Conservation (phyloP, 2,797 vertebrate species). For the Sebastiscus tertius region DNA sequence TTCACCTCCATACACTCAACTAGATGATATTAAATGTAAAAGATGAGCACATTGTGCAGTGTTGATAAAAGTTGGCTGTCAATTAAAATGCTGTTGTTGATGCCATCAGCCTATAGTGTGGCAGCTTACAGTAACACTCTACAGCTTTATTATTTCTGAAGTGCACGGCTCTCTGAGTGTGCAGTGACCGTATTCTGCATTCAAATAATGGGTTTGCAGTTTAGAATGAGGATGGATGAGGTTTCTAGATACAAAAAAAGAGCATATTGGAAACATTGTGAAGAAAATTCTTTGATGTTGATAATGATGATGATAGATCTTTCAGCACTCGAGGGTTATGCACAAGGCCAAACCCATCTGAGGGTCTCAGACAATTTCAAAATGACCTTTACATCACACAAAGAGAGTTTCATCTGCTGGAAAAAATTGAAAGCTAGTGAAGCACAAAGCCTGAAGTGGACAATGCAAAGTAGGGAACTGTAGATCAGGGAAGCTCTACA, state of each 20-base stretch:
- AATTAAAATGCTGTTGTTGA: not conserved
- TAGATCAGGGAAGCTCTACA: not conserved
- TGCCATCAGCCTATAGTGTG: not conserved
- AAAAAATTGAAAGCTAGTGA: conserved; percentile 1
- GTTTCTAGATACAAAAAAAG: conserved; percentile 18
- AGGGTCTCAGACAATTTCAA: conserved; percentile 27
- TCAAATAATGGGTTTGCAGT: not conserved
- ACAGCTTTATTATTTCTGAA: not conserved
- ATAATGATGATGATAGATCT: conserved; percentile 34
- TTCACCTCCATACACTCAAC: not conserved
- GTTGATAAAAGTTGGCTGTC: not conserved
- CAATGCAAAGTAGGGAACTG: conserved; percentile 13
- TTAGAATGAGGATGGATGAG: not conserved
- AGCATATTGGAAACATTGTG: conserved; percentile 12
- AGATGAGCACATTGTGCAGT: not conserved
- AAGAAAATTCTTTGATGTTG: conserved; percentile 29
- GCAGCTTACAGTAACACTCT: not conserved
- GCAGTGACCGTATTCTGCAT: not conserved
- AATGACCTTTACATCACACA: conserved; percentile 50
- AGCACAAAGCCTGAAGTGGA: conserved; percentile 5
- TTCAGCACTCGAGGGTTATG: conserved; percentile 29
- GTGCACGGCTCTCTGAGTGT: not conserved
- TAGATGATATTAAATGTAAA: not conserved
- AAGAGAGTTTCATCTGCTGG: conserved; percentile 21
- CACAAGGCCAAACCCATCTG: conserved; percentile 41